phyloP scores from a whole-genome alignment of 1,140 invertebrate genomes.

The Microplitis mediator region DNA sequence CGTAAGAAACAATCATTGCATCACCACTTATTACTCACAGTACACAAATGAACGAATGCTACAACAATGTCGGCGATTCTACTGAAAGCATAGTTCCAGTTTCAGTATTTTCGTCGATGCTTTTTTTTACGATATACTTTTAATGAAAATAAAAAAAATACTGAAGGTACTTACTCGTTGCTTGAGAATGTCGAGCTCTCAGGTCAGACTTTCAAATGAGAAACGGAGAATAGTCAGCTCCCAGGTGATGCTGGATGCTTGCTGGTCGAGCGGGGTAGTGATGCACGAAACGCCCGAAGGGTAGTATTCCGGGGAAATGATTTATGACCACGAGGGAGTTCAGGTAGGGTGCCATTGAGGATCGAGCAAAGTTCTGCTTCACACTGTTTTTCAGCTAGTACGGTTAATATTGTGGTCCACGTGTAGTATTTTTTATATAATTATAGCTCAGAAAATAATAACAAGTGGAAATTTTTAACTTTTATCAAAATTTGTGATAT shows the following conservation, averaged over 20 bases:
- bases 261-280: constrained; percentile 49
- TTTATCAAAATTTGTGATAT: too few species aligned
- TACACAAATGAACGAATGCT: too few species aligned
- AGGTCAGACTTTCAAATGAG: constrained; percentile 32
- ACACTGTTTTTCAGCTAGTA: constrained; percentile 34
- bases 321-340: constrained; percentile 56
- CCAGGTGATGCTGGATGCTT: constrained; percentile 57
- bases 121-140: not conserved
- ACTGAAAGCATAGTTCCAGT: too few species aligned
- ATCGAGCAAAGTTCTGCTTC: constrained; percentile 28
- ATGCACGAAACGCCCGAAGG: constrained; percentile 48
- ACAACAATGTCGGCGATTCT: too few species aligned
- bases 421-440: not conserved
- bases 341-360: constrained; percentile 55
- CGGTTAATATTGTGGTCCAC: not conserved
- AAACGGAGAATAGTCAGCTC: constrained; percentile 34
- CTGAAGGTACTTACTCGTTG: constrained; percentile 4
- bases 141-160: not conserved
- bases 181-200: constrained; percentile 15
- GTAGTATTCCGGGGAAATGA: constrained; percentile 58
- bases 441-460: not conserved
- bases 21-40: too few species aligned
- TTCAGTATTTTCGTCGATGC: not conserved
- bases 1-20: too few species aligned
- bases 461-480: too few species aligned